Base-by-base conservation (phyloP, 2,888 invertebrate species). In the Ophion obscuratus region DNA sequence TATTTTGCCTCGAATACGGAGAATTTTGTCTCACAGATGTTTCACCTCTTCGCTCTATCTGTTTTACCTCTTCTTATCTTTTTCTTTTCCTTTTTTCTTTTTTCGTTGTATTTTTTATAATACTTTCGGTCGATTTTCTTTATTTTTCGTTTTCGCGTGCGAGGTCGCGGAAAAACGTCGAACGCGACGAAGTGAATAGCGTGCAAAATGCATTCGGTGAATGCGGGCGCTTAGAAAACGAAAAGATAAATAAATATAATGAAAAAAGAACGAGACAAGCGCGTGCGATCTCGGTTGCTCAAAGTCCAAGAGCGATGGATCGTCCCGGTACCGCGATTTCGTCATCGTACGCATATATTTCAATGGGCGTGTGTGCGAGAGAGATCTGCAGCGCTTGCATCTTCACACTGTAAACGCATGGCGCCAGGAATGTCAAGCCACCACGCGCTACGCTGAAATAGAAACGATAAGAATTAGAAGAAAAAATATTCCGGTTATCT, bases 281-380 rank as follows among this genome's bases (percentile, higher is more conserved):
- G 17, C 71, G 47, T 27, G 59, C 68, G 81, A 80, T 53, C 53
- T 53, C 53, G 53, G 53, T 53, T 14, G 53, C 2, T 57, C 85
- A 86, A 86, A 86, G 86, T 86, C 81, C 83, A 78, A 44, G 74
- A 81, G 74, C 83, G 86, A 86, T 66, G 78, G 71, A 81, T 81
- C 83, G 78, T 81, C 83, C 81, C 86, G 86, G 86, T 81, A 84
- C 81, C 81, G 57, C 47, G 86, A 79, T 86, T 81, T 75, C 83
- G 81, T 86, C 83, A 86, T 75, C 59, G 66, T 61, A 61, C 61
- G 74, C 61, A 76, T 76, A 61, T 67, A 71, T 20, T 36, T 67
- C 24, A 24, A 24, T 64, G 17, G 5, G 17, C 2, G 17, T 53
- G 53, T 14, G 53, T 14, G 24, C 1, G 24, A 1, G 24, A 24